Conservation (phyloP, 2,797 vertebrate species). For the Notoglanidium macrostoma region DNA sequence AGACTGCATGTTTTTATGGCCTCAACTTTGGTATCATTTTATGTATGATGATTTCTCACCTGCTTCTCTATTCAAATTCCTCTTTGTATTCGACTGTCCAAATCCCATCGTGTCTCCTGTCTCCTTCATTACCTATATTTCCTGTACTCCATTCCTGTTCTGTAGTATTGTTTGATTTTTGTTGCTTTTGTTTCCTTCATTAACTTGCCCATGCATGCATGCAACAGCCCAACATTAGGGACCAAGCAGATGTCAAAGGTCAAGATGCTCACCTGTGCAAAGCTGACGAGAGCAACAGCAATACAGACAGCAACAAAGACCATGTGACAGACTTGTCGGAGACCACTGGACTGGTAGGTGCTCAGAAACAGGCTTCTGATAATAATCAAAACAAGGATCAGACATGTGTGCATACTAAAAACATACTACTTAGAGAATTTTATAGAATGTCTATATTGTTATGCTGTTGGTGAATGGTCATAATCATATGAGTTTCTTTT, state of each 20-base stretch:
- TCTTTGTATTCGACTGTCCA: constrained; percentile 41
- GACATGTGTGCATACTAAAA: neutral
- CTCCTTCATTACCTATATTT: constrained; percentile 68
- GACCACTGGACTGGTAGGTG: constrained; percentile 79
- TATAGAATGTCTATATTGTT: neutral
- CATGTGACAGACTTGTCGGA: constrained; percentile 78
- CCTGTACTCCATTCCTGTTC: constrained; percentile 67
- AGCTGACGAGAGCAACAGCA: constrained; percentile 70
- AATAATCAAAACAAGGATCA: neutral
- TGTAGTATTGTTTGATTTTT: constrained; percentile 63
- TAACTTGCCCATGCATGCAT: constrained; percentile 86
- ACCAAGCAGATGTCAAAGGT: constrained; percentile 74
- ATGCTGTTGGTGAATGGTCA: neutral
- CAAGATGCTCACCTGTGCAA: constrained; percentile 70
- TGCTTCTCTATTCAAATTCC: constrained; percentile 61
- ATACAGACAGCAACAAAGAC: constrained; percentile 71
- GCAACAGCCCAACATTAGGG: constrained; percentile 95
- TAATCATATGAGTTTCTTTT: neutral
- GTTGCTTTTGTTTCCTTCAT: constrained; percentile 72
- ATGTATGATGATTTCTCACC: constrained; percentile 69
- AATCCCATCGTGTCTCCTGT: constrained; percentile 35
- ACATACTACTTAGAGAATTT: neutral
- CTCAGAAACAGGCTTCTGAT: neutral
- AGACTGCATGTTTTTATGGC: constrained; percentile 45
- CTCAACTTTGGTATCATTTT: constrained; percentile 75